These are phyloP conservation scores for Leptopilina clavipes DNA, from an alignment of 1,140 invertebrate genomes.

Conservation along the genomic window DNA sequence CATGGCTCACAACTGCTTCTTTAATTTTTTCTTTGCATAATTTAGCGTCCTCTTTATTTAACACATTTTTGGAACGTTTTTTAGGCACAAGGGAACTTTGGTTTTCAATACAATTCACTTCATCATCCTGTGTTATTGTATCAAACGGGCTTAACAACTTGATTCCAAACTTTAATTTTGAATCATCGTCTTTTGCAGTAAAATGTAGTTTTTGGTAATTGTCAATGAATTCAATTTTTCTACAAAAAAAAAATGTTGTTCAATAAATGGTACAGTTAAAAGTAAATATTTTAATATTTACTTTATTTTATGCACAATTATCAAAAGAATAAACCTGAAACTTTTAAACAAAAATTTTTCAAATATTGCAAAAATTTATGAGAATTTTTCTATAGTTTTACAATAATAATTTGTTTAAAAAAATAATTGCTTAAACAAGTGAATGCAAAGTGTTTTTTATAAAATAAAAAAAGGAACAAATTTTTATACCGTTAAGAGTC, in stretches of 20 bases:
- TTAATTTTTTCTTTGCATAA: background rate
- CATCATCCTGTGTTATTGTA: background rate
- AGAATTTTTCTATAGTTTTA: no score
- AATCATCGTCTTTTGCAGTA: background rate
- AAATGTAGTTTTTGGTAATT: background rate
- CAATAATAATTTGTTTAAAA: no score
- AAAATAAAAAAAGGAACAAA: no score
- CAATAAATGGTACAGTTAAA: no score
- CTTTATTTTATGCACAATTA: no score
- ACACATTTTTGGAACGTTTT: background rate
- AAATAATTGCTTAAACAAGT: no score
- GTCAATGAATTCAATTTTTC: background rate
- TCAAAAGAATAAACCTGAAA: no score
- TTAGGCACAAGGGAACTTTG: background rate
- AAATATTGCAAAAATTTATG: no score
- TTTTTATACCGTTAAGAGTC: no score
- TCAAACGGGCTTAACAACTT: background rate
- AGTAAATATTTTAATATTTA: no score
- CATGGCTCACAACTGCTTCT: background rate
- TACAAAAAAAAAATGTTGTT: background rate
- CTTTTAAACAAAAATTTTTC: no score
- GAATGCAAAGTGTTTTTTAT: no score
- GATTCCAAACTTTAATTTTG: background rate
- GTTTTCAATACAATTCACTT: background rate
- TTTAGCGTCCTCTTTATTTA: background rate